Evolutionary conservation across 2,888 invertebrate genomes (phyloP).

Genomic region (Craniophora ligustri): DNA sequence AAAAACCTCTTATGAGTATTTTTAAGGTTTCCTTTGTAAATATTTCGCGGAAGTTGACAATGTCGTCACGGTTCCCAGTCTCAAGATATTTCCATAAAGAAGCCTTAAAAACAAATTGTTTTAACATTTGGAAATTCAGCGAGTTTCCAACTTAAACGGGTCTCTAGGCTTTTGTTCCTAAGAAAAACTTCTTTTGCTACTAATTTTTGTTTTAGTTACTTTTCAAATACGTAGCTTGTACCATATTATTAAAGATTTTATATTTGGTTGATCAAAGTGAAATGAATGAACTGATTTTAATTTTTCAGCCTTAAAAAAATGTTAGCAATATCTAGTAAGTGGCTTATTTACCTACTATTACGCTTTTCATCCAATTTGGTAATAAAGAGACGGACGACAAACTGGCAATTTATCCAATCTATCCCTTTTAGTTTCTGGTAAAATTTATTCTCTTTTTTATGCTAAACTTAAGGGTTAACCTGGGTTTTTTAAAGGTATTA

Average conservation of each 20-base stretch:
- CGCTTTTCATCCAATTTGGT: too few relatives aligned
- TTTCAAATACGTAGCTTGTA: slow-evolving; percentile 16
- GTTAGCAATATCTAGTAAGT: too few relatives aligned
- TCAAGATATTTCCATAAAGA: slow-evolving; percentile 58
- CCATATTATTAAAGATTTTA: neutral
- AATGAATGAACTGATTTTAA: neutral
- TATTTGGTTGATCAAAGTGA: neutral
- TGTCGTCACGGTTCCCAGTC: slow-evolving; percentile 53
- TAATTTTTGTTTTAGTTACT: slow-evolving; percentile 39
- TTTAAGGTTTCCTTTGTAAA: slow-evolving; percentile 56
- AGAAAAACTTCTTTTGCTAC: slow-evolving; percentile 34
- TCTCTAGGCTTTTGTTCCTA: slow-evolving; percentile 43
- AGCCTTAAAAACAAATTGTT: slow-evolving; percentile 72
- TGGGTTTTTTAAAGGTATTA: too few relatives aligned
- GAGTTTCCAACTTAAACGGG: slow-evolving; percentile 55
- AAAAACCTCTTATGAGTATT: slow-evolving; percentile 55
- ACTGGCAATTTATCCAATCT: too few relatives aligned
- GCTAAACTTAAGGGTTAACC: too few relatives aligned
- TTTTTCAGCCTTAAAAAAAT: neutral
- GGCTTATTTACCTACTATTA: too few relatives aligned
- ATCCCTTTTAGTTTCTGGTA: too few relatives aligned
- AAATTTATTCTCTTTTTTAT: too few relatives aligned
- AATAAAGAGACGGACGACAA: too few relatives aligned
- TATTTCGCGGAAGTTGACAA: slow-evolving; percentile 60
- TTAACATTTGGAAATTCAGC: slow-evolving; percentile 65